Conservation (phyloP, 2,888 invertebrate species). For the Cyrtodaria siliqua region DNA sequence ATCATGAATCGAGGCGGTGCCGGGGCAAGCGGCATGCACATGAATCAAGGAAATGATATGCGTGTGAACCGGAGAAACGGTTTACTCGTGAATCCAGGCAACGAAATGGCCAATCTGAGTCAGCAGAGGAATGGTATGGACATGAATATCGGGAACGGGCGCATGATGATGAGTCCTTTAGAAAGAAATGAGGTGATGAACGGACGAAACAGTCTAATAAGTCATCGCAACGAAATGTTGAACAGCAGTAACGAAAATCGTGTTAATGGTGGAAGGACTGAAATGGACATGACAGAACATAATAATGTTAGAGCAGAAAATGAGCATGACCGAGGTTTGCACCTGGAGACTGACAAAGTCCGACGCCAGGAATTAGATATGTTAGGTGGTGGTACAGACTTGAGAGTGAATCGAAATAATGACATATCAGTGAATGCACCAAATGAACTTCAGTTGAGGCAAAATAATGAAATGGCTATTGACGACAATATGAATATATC, state of each 20-base stretch:
- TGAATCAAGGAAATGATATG: conserved; percentile 29
- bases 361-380: conserved; percentile 38
- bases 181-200: conserved; percentile 23
- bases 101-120: conserved; percentile 18
- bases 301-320: conserved; percentile 19
- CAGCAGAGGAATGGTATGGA: conserved; percentile 32
- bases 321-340: conserved; percentile 13
- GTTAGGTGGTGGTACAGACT: conserved; percentile 33
- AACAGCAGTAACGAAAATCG: conserved; percentile 3
- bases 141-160: conserved; percentile 22
- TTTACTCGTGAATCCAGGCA: conserved; percentile 10
- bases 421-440: conserved; percentile 31
- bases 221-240: conserved; percentile 34
- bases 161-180: conserved; percentile 32
- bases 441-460: conserved; percentile 16
- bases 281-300: conserved; percentile 42
- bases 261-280: conserved; percentile 3
- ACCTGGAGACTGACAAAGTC: conserved; percentile 26
- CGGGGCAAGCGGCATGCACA: conserved; percentile 13
- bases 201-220: conserved; percentile 26
- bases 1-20: conserved; percentile 18
- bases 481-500: conserved; percentile 46
- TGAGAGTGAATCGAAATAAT: conserved; percentile 29
- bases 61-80: conserved; percentile 31
- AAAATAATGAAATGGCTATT: conserved; percentile 39